Evolutionary conservation across 2,888 invertebrate species (phyloP), one percentile per base, ranked within the genome.

Genomic region (Torymus aiolomorphi): DNA sequence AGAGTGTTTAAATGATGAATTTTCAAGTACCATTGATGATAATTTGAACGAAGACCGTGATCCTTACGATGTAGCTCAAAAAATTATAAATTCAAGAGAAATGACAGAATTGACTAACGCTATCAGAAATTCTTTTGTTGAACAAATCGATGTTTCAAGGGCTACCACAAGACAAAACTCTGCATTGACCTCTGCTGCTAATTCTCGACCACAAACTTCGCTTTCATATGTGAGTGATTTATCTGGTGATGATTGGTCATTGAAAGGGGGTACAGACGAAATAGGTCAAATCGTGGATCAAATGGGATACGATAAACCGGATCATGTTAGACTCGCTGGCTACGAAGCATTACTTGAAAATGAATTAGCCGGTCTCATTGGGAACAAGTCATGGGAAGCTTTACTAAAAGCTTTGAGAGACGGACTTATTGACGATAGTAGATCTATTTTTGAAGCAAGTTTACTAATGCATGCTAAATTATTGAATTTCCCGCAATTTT

Each of bases 301-400:
- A 73, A 88, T 90, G 71, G 84, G 83, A 54, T 76, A 80, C 52
- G 86, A 88, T 42, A 87, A 88, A 74, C 89, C 90, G 13, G 87
- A 88, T 16, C 90, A 90, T 69, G 89, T 90, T n/a, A 84, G 89
- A 82, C 81, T 90, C 2, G 88, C 88, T n/a, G 89, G 89, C 14
- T 90, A 88, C 73, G 90, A 89, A 81, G 82, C 85, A 20, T 82
- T 90, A 14, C 80, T 89, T 1, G 86, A 87, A 67, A 85, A 85
- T 67, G 89, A 90, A 18, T 67, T 88, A n/a, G 82, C 86, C 5
- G 87, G 84, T 42, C 69, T 86, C 51, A 80, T 57, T 2, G 20
- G 11, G 4, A 76, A 56, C 51, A 70, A 59, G 31, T 80, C 80
- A 1, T 90, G 89, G 88, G 83, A 87, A 1, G 77, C 81, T 16